Conservation (phyloP, 2,113 vertebrate species). For the Calidris pygmaea region DNA sequence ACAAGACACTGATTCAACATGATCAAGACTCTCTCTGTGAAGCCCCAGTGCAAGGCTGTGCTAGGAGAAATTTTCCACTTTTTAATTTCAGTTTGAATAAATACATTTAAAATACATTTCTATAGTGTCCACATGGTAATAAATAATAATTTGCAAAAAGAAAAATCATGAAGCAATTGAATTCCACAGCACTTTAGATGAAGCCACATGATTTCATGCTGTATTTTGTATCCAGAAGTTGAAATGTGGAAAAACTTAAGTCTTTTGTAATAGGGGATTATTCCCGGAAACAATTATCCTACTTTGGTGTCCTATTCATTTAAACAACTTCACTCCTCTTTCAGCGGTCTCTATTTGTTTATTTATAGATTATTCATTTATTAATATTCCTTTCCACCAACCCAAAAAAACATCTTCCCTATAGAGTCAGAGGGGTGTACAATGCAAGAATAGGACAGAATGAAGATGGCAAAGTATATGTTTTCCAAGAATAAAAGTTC, state of each 20-base stretch:
- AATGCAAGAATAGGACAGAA: not conserved
- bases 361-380: constrained; percentile 24
- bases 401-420: not conserved
- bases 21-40: not conserved
- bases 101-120: not conserved
- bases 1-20: not conserved
- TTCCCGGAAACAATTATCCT: constrained; percentile 32
- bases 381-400: not conserved
- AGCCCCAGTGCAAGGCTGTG: not conserved
- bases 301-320: constrained; percentile 8
- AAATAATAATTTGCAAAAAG: not conserved
- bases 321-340: constrained; percentile 23
- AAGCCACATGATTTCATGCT: not conserved
- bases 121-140: not conserved
- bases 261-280: constrained; percentile 28
- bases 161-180: not conserved
- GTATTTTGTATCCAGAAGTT: constrained; percentile 26
- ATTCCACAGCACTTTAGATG: constrained; percentile 38
- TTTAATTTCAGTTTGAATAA: constrained; percentile 6
- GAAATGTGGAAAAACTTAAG: constrained; percentile 42
- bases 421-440: not conserved
- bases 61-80: constrained; percentile 1
- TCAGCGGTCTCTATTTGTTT: not conserved
- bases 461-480: not conserved
- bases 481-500: not conserved